Evolutionary conservation across 2,888 invertebrate genomes (phyloP).

Genomic region (Pyrocoelia pectoralis): DNA sequence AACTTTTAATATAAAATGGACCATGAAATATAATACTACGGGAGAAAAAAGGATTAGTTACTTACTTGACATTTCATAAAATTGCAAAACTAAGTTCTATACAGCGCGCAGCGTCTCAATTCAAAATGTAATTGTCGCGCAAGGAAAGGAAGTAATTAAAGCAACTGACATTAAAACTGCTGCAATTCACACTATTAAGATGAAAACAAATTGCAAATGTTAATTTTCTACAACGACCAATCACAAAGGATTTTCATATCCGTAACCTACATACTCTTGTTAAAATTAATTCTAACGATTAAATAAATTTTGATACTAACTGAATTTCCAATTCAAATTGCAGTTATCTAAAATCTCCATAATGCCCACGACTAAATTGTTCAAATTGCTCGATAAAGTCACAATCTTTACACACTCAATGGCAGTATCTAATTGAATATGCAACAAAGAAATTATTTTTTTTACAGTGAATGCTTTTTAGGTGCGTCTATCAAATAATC

Average conservation of each 20-base stretch:
- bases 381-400: background rate
- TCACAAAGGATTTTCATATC: constrained; percentile 6
- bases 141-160: constrained; percentile 28
- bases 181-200: constrained; percentile 18
- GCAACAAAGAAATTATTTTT: too few species aligned
- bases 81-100: constrained; percentile 16
- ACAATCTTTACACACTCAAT: too few species aligned
- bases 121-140: constrained; percentile 16
- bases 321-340: background rate
- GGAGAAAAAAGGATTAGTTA: too few species aligned
- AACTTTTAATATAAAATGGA: background rate
- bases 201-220: constrained; percentile 29
- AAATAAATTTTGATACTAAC: background rate
- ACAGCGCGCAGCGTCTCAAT: constrained; percentile 21
- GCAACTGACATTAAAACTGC: constrained; percentile 28
- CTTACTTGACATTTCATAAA: constrained; percentile 1
- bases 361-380: background rate
- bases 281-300: background rate
- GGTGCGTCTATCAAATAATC: too few species aligned
- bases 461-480: too few species aligned
- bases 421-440: too few species aligned
- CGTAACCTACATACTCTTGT: background rate
- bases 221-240: constrained; percentile 10
- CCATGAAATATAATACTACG: background rate
- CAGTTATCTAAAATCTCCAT: background rate